Conservation (phyloP, 1,140 invertebrate genomes). For the Zaprionus ghesquierei region DNA sequence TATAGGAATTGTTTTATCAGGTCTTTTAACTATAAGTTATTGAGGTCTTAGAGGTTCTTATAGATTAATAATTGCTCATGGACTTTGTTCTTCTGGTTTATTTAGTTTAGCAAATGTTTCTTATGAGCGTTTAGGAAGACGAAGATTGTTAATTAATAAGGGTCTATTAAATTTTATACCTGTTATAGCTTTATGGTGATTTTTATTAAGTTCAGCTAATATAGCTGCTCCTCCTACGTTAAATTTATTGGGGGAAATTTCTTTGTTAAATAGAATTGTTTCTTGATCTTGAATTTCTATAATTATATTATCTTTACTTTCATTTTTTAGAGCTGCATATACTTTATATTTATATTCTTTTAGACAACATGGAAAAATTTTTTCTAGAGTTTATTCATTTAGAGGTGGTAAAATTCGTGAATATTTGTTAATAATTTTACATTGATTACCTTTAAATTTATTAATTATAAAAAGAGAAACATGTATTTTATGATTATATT, state of each 20-base stretch:
- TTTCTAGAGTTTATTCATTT: too few species aligned
- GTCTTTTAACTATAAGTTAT: constrained; percentile 84
- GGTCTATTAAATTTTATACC: constrained; percentile 82
- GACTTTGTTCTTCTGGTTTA: constrained; percentile 87
- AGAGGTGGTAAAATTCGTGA: constrained; percentile 83
- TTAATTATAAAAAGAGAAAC: constrained; percentile 84
- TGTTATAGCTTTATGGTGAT: constrained; percentile 84
- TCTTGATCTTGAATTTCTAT: constrained; percentile 82
- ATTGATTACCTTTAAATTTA: constrained; percentile 86
- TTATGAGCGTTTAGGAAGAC: constrained; percentile 84
- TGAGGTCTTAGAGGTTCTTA: constrained; percentile 83
- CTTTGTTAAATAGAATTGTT: constrained; percentile 85
- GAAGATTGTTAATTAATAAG: constrained; percentile 83
- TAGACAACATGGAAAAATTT: too few species aligned
- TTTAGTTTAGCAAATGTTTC: constrained; percentile 87
- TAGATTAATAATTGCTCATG: constrained; percentile 87
- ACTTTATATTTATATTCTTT: constrained; percentile 84
- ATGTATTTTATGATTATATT: too few species aligned
- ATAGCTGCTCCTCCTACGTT: constrained; percentile 82
- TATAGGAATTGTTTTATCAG: constrained; percentile 53
- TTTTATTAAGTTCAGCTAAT: constrained; percentile 84
- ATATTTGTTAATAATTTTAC: constrained; percentile 85
- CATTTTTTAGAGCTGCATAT: constrained; percentile 83
- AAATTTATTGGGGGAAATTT: constrained; percentile 84
- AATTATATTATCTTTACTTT: constrained; percentile 83